Evolutionary conservation across 1,140 invertebrate genomes (phyloP), one percentile per base, ranked within the genome.

Genomic region (Leptinotarsa undecemlineata): DNA sequence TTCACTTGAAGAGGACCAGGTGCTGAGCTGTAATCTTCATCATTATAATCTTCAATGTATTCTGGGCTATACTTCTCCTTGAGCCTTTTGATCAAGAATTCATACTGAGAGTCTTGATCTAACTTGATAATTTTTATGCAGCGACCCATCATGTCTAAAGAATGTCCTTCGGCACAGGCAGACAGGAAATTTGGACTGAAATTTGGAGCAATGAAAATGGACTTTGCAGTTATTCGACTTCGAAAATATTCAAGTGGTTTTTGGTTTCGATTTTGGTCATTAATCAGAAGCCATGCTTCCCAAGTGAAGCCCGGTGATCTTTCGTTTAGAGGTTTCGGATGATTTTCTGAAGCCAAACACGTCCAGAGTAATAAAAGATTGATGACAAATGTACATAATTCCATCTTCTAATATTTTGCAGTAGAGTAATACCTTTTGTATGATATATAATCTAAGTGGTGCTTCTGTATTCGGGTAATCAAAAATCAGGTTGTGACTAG

Each of bases 151-250:
- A 81, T 77, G 74, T 91, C 89, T 0, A 86, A 85, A 1, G 83
- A 81, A 76, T 90, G 89, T 3, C 89, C 89, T 4, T 88, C 87
- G 0, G 87, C 83, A 76, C 90, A 91, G 1, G 82, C 81, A 0
- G 85, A 85, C 1, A 87, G 71, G 20, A 77, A 79, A 17, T 83
- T 81, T 1, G 84, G 82, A 48, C 81, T 85, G 73, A 88, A 84
- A 2, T 85, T 82, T 0, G 90, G 90, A 0, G 89, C 88, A 15
- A 91, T 87, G 81, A 91, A 91, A 20, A 91, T 86, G 21, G 88
- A 90, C 73, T 91, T 91, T 1, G 90, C 87, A 1, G 88, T 90
- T 75, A 91, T 90, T 17, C 88, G 81, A 1, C 85, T 77, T 3
- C 85, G 79, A 21, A 85, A 79, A 14, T 80, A 78, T 1, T 81